Conservation (phyloP, 2,797 vertebrate genomes). For the Chiloscyllium punctatum region DNA sequence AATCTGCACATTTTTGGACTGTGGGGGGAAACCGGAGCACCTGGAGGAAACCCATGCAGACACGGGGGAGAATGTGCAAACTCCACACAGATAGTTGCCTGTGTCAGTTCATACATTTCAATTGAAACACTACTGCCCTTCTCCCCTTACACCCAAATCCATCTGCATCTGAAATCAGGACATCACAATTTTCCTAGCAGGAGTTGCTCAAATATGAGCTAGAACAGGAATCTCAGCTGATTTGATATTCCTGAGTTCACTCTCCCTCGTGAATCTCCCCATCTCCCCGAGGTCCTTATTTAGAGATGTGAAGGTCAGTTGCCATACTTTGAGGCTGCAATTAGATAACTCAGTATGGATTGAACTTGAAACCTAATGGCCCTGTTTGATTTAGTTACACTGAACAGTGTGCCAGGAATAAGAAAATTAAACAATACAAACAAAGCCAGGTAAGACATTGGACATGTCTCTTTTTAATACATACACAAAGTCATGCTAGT, state of each 20-base stretch:
- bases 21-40: too few species aligned
- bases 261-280: neutral
- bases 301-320: neutral
- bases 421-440: neutral
- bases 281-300: neutral
- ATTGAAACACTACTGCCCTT: neutral
- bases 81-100: too few species aligned
- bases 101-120: neutral
- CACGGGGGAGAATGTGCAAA: too few species aligned
- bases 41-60: too few species aligned
- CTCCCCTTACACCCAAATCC: neutral
- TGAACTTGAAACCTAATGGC: neutral
- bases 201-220: neutral
- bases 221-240: neutral
- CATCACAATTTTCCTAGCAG: neutral
- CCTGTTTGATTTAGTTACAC: neutral
- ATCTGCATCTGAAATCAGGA: neutral
- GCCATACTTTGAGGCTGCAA: neutral
- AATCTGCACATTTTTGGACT: too few species aligned
- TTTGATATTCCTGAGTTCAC: neutral
- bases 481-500: neutral
- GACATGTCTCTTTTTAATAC: neutral
- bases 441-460: neutral
- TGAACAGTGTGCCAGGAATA: neutral
- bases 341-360: neutral